These are phyloP conservation scores for Abramis brama DNA, from an alignment of 2,113 vertebrate genomes.

Conservation along the genomic window DNA sequence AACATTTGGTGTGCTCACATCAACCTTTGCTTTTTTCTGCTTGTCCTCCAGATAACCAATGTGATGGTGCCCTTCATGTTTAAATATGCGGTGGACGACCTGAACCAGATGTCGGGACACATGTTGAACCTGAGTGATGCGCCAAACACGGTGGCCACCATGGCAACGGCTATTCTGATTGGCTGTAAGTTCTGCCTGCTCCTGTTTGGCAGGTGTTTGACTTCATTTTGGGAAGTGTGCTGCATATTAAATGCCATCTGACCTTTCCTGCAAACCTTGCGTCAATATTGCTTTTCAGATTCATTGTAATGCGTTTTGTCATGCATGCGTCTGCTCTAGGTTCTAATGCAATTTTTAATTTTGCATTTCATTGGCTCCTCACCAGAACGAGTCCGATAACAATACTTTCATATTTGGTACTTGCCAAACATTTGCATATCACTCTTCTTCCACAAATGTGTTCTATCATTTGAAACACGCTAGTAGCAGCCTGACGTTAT, in stretches of 20 bases:
- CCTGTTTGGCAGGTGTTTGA: conserved; percentile 68
- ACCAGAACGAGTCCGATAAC: too few relatives aligned
- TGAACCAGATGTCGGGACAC: conserved; percentile 96
- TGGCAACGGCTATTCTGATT: conserved; percentile 94
- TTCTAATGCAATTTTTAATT: conserved; percentile 49
- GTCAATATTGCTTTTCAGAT: conserved; percentile 60
- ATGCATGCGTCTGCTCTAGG: conserved; percentile 43
- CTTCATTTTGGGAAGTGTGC: conserved; percentile 67
- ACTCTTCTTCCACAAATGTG: too few relatives aligned
- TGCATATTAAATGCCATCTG: conserved; percentile 73
- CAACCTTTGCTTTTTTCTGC: conserved; percentile 52
- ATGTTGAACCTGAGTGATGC: conserved; percentile 91
- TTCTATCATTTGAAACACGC: too few relatives aligned
- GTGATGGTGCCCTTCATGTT: conserved; percentile 98
- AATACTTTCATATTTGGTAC: too few relatives aligned
- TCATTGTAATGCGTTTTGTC: conserved; percentile 49
- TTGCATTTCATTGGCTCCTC: conserved; percentile 13
- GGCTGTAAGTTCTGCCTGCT: conserved; percentile 89
- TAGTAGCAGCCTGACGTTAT: too few relatives aligned
- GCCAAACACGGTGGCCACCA: conserved; percentile 90
- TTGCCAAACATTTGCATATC: too few relatives aligned
- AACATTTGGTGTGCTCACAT: conserved; percentile 13
- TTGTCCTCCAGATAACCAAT: conserved; percentile 86
- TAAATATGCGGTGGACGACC: conserved; percentile 96
- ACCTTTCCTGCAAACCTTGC: conserved; percentile 71